Evolutionary conservation across 2,888 invertebrate species (phyloP), one percentile per base, ranked within the genome.

Genomic region (Conomelus anceps): DNA sequence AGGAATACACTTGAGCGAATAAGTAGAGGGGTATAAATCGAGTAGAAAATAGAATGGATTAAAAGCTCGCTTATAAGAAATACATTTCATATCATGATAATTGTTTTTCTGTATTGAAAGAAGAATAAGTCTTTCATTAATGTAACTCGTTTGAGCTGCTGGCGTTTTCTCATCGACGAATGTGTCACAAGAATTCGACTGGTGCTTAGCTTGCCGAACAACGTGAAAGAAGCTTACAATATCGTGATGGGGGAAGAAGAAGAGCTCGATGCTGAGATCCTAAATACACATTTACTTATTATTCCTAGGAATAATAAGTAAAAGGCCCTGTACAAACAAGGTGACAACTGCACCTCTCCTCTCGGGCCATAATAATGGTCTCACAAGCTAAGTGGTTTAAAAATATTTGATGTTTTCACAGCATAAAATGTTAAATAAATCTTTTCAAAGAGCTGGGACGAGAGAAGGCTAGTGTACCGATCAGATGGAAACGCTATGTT

Each of bases 371-470:
- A n/a, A 63, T 63, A 63, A 63, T 63, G 63, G 63, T 63, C 63
- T 63, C 63, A 63, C 63, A 86, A 88, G 89, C 87, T 89, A 89
- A 89, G 90, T 89, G 89, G 88, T 89, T 89, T 86, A 84, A 89
- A 88, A 89, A 90, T 90, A 89, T 90, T 90, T 90, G 89, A 88
- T 90, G 89, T 90, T 88, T 87, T 87, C 89, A 22, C 87, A 89
- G 90, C 89, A 89, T 90, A 89, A 89, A 90, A 90, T 88, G 89
- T 84, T 90, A 29, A 34, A 85, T 85, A 89, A 90, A 90, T 63
- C 63, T 63, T 63, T 7, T n/a, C 63, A 63, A 63, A 63, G 63
- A 63, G 63, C 63, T 63, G 63, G 63, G 63, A 63, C 63, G 20
- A 63, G 63, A 63, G 63, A 63, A 63, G 63, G n/a, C 63, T 63